Evolutionary conservation across 2,113 vertebrate genomes (phyloP), one percentile per base, ranked within the genome.

Genomic region (Nothoprocta perdicaria): DNA sequence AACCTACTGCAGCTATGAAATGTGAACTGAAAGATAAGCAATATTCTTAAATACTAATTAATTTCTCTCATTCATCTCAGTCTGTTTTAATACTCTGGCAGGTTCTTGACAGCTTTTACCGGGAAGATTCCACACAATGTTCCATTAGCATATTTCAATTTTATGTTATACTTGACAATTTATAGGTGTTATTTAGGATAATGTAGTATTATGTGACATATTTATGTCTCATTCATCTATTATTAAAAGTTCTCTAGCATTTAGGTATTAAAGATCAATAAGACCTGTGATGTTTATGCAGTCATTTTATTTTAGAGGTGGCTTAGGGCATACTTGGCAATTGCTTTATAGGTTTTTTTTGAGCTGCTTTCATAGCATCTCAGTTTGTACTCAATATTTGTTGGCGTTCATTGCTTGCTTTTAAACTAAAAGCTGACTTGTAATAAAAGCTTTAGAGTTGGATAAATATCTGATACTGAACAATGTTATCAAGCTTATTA

Each of bases 61-160:
- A 95, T 93, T 89, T 94, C 40, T 50, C 55, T 79, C 86, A 81
- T 95, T 94, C 45, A 58, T 88, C 89, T 96, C 62, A 80, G 75
- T 50, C 89, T 87, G 57, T 89, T 94, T 95, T 94, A 96, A 95
- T 94, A 88, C 84, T 89, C 92, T 82, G 65, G 48, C 62, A 85
- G 27, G 79, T 43, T 95, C 27, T 79, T 94, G 95, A 93, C 90
- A 92, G 81, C 27, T 92, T 92, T 95, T 95, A 83, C 46, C 61
- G 68, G 38, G 84, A 94, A 92, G 55, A 89, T 95, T 92, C 80
- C 86, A 94, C 71, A 95, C 91, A 83, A 87, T 85, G 55, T 97
- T 97, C 97, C 96, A 97, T 97, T 97, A 97, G 93, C 88, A 93
- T 97, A 97, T 97, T 97, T 97, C 97, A 98, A 86, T 94, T 97